Percentiles rank a stretch among this genome's conserved stretches.
These are phyloP conservation scores for Nylanderia fulva DNA, from an alignment of 1,140 invertebrate genomes.

Conservation along the genomic window DNA sequence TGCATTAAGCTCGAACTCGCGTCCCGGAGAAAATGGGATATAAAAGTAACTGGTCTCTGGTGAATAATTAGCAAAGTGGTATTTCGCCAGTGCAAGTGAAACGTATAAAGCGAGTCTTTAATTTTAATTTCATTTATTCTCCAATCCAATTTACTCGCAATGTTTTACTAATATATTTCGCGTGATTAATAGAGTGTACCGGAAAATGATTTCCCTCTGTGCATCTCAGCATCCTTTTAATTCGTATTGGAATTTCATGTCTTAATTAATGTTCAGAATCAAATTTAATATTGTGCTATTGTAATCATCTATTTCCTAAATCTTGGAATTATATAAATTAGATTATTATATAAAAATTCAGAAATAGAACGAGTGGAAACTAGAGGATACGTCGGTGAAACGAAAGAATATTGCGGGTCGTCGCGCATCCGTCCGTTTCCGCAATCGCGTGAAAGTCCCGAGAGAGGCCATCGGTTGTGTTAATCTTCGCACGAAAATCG, in stretches of 20 bases:
- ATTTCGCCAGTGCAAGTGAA: slow-evolving; percentile 8
- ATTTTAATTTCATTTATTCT: slow-evolving; percentile 47
- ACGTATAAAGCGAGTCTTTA: slow-evolving; percentile 13
- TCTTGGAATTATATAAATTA: neutral
- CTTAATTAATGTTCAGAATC: neutral
- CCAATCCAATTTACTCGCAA: slow-evolving; percentile 10
- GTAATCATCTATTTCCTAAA: neutral
- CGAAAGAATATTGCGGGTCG: slow-evolving; percentile 27
- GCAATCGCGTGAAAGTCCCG: slow-evolving; percentile 14
- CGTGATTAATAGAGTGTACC: slow-evolving; percentile 22
- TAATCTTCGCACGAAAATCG: slow-evolving; percentile 23
- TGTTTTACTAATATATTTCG: neutral
- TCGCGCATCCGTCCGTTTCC: slow-evolving; percentile 45
- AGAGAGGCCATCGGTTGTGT: neutral
- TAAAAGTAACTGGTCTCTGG: slow-evolving; percentile 45
- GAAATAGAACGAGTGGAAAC: neutral
- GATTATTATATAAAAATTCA: neutral
- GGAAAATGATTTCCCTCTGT: neutral
- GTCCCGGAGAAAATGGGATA: slow-evolving; percentile 17
- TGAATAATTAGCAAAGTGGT: slow-evolving; percentile 28
- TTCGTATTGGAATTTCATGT: neutral
- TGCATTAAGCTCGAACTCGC: slow-evolving; percentile 25
- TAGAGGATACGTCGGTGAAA: neutral
- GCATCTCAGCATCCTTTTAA: neutral
- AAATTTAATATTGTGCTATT: neutral